Evolutionary conservation across 2,888 invertebrate genomes (phyloP).

Genomic region (Ophraella communa): DNA sequence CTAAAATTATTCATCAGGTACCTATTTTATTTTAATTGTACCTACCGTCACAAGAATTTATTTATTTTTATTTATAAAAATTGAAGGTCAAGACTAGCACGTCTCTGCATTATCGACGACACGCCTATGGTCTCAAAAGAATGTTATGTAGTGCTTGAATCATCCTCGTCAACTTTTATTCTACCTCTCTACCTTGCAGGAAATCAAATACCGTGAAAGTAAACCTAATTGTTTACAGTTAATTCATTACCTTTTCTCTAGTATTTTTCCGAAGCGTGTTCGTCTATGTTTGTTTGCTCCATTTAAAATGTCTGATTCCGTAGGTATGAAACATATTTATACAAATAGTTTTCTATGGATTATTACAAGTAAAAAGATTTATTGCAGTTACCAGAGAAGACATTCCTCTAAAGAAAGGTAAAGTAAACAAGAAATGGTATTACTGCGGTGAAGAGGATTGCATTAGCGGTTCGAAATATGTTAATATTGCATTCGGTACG

Average conservation of each 20-base stretch:
- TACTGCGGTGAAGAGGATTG: conserved; percentile 53
- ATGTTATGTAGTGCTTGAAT: conserved; percentile 14
- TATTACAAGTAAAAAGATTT: background rate
- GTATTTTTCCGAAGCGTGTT: background rate
- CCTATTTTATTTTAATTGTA: too few relatives aligned
- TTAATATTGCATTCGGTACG: conserved; percentile 70
- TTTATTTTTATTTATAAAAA: background rate
- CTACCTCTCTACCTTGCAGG: background rate
- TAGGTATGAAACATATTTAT: conserved; percentile 2
- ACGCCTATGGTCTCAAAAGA: conserved; percentile 12
- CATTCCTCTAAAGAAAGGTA: conserved; percentile 62
- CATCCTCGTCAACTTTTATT: background rate
- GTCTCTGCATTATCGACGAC: background rate
- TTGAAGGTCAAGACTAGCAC: background rate
- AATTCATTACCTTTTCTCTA: background rate
- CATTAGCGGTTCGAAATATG: conserved; percentile 68
- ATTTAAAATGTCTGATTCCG: conserved; percentile 13
- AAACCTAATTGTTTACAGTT: conserved; percentile 9
- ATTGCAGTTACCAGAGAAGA: conserved; percentile 61
- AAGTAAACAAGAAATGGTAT: conserved; percentile 48
- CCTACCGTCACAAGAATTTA: background rate
- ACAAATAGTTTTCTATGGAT: background rate
- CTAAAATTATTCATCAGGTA: too few relatives aligned
- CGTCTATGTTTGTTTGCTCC: background rate
- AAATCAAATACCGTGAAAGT: conserved; percentile 15